These are phyloP conservation scores for Napeogenes inachia DNA, from an alignment of 2,888 invertebrate species.

Conservation along the genomic window DNA sequence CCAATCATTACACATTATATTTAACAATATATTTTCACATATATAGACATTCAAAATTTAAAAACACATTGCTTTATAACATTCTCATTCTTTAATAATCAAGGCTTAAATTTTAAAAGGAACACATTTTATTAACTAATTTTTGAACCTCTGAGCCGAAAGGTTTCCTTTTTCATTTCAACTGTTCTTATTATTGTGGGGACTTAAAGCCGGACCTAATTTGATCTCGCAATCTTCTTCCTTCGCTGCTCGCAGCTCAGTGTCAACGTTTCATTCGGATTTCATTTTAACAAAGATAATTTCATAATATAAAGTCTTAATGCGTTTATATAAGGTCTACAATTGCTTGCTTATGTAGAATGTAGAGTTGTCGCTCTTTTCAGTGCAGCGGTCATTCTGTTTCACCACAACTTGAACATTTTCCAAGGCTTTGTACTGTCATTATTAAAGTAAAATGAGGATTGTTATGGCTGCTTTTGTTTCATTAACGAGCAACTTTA, in stretches of 20 bases:
- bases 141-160: slow-evolving; percentile 7
- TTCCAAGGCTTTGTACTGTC: slow-evolving; percentile 59
- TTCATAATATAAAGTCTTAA: slow-evolving; percentile 31
- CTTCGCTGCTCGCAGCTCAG: slow-evolving; percentile 58
- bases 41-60: neutral
- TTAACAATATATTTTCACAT: neutral
- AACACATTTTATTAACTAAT: slow-evolving; percentile 5
- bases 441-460: slow-evolving; percentile 63
- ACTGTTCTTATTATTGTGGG: slow-evolving; percentile 58
- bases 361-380: slow-evolving; percentile 41
- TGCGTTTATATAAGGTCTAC: slow-evolving; percentile 29
- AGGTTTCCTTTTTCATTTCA: slow-evolving; percentile 19
- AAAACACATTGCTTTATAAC: neutral
- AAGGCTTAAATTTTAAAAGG: neutral
- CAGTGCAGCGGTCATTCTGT: slow-evolving; percentile 63
- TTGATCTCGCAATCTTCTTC: slow-evolving; percentile 70
- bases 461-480: slow-evolving; percentile 56
- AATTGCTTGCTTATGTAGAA: slow-evolving; percentile 25
- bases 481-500: slow-evolving; percentile 46
- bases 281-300: slow-evolving; percentile 46
- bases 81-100: neutral
- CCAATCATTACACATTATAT: neutral
- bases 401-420: slow-evolving; percentile 57
- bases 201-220: slow-evolving; percentile 63
- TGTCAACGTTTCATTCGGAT: slow-evolving; percentile 72